Percentiles rank a stretch among this genome's conserved stretches.
phyloP scores from a whole-genome alignment of 1,140 invertebrate genomes.

The Microplitis demolitor region DNA sequence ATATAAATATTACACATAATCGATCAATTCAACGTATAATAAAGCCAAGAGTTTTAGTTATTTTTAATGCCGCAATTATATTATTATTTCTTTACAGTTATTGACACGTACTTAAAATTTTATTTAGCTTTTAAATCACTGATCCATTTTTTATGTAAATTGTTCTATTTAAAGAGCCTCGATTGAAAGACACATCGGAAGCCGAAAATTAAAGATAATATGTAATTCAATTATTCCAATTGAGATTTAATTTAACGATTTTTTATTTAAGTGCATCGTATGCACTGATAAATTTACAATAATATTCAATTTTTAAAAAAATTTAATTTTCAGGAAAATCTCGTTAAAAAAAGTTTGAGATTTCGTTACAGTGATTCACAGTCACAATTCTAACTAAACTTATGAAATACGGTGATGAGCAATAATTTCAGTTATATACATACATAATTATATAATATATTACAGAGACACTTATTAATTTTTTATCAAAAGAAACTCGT shows the following conservation, averaged over 20 bases:
- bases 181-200: constrained; percentile 23
- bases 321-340: no score
- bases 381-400: constrained; percentile 59
- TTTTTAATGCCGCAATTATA: not conserved
- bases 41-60: not conserved
- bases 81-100: not conserved
- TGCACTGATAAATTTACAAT: no score
- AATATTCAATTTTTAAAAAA: no score
- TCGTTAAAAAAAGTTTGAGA: no score
- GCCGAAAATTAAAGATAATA: constrained; percentile 9
- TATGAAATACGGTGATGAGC: constrained; percentile 56
- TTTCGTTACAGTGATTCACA: constrained; percentile 42
- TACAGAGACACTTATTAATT: constrained; percentile 47
- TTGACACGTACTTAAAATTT: not conserved
- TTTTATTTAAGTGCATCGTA: no score
- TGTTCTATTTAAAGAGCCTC: not conserved
- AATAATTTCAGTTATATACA: constrained; percentile 62
- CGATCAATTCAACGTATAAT: not conserved
- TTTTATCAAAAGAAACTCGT: constrained; percentile 30
- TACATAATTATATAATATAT: constrained; percentile 46
- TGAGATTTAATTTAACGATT: not conserved
- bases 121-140: constrained; percentile 8
- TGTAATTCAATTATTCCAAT: not conserved
- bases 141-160: constrained; percentile 17
- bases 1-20: constrained; percentile 43